A percentile compares a stretch with the other conserved stretches of the same genome.
Evolutionary conservation across 2,888 invertebrate genomes (phyloP).

Genomic region (Drosophila incognita): DNA sequence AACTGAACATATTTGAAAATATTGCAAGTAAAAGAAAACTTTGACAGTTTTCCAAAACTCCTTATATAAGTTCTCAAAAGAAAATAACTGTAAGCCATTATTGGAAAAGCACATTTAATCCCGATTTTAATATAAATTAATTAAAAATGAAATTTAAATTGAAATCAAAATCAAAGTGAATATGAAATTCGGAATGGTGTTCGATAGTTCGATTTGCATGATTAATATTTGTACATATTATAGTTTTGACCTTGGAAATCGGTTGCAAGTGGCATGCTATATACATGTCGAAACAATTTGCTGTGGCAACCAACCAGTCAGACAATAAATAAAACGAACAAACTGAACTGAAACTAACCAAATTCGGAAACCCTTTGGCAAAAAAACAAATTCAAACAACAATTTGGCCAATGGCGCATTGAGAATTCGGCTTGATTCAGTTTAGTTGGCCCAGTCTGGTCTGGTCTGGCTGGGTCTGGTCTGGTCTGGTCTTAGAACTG

Average conservation of each 20-base stretch:
- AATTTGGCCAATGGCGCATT: slow-evolving; percentile 60
- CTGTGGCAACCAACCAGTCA: slow-evolving; percentile 29
- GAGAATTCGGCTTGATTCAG: slow-evolving; percentile 17
- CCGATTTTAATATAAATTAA: background rate
- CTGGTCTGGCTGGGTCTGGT: slow-evolving; percentile 19
- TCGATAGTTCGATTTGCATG: slow-evolving; percentile 7
- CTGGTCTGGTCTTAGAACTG: slow-evolving; percentile 64
- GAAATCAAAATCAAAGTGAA: background rate
- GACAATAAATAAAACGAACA: slow-evolving; percentile 3
- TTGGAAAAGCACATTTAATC: background rate
- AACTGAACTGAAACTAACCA: slow-evolving; percentile 17
- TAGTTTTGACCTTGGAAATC: slow-evolving; percentile 56
- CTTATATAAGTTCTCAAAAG: background rate
- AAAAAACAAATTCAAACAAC: slow-evolving; percentile 71
- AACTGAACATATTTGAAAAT: background rate
- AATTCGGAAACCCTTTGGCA: slow-evolving; percentile 61
- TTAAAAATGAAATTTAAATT: background rate
- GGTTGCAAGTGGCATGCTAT: slow-evolving; percentile 23
- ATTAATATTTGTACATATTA: slow-evolving; percentile 33
- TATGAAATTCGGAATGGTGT: background rate
- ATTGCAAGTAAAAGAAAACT: background rate
- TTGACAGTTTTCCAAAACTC: background rate
- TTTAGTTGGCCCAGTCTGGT: slow-evolving; percentile 9
- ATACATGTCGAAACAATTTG: slow-evolving; percentile 30
- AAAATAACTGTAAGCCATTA: background rate